Percentiles rank a stretch among this genome's conserved stretches.
Conservation (phyloP, 2,113 vertebrate genomes). For the Xenopus laevis region DNA sequence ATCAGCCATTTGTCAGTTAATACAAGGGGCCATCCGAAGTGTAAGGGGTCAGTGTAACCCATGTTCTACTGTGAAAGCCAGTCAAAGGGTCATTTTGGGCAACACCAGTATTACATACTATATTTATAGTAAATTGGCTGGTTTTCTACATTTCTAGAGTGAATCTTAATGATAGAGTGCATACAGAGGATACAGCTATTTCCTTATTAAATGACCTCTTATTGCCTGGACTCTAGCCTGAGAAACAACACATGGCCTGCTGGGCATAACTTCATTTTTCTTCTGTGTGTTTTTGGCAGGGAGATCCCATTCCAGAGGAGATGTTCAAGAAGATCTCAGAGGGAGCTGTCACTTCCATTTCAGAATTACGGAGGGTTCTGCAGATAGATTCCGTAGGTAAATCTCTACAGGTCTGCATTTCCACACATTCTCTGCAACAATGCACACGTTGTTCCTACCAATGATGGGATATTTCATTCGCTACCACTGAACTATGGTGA, state of each 20-base stretch:
- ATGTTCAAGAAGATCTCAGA: constrained; percentile 83
- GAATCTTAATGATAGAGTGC: not conserved
- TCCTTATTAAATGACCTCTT: not conserved
- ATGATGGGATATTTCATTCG: too few species aligned
- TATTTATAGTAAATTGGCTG: too few species aligned
- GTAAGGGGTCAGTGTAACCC: too few species aligned
- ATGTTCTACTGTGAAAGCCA: too few species aligned
- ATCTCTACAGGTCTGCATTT: constrained; percentile 57
- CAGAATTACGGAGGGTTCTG: constrained; percentile 83
- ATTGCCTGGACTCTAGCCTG: not conserved
- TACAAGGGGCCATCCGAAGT: too few species aligned
- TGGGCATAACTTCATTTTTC: not conserved
- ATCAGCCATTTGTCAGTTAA: too few species aligned
- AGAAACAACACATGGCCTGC: not conserved
- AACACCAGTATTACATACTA: too few species aligned
- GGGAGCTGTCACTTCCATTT: constrained; percentile 80
- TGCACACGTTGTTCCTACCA: too few species aligned
- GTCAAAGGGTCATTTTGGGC: too few species aligned
- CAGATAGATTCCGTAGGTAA: constrained; percentile 86
- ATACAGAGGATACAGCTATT: not conserved
- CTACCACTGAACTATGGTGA: too few species aligned
- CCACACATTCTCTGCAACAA: not conserved
- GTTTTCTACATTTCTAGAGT: not conserved
- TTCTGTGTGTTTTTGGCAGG: constrained; percentile 59
- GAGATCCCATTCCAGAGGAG: constrained; percentile 81